Conservation (phyloP, 1,140 invertebrate genomes). For the Drosophila ironensis region DNA sequence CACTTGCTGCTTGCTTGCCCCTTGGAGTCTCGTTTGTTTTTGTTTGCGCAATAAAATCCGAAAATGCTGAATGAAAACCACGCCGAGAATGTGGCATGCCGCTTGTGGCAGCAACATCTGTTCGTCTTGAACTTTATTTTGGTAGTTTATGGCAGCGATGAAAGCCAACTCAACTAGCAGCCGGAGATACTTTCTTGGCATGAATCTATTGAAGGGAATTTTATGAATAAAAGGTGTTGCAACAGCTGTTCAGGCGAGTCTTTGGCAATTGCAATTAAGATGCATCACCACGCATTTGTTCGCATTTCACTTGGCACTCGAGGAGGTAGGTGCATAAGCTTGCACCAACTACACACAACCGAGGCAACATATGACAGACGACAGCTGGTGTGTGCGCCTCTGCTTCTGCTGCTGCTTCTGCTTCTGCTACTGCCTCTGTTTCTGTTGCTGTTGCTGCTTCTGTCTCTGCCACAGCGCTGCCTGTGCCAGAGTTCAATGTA, state of each 20-base stretch:
- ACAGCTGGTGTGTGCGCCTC: constrained; percentile 50
- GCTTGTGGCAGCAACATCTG: constrained; percentile 34
- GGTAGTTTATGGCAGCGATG: no score
- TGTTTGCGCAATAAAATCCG: constrained; percentile 39
- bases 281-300: constrained; percentile 10
- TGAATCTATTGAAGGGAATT: constrained; percentile 5
- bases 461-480: constrained; percentile 28
- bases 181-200: no score
- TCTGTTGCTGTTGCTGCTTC: no score
- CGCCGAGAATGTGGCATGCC: constrained; percentile 28
- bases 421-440: no score
- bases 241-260: constrained; percentile 11
- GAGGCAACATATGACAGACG: constrained; percentile 53
- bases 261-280: neutral
- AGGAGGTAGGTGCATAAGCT: constrained; percentile 11
- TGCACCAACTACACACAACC: constrained; percentile 19
- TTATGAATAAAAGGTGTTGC: no score
- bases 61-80: constrained; percentile 43
- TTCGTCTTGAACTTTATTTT: constrained; percentile 9
- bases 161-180: no score
- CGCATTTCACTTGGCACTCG: constrained; percentile 7
- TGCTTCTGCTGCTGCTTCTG: constrained; percentile 38
- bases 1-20: constrained; percentile 6
- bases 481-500: constrained; percentile 69
- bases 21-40: constrained; percentile 35